These are phyloP conservation scores for Anoplolepis gracilipes DNA, from an alignment of 1,140 invertebrate genomes.

Conservation along the genomic window DNA sequence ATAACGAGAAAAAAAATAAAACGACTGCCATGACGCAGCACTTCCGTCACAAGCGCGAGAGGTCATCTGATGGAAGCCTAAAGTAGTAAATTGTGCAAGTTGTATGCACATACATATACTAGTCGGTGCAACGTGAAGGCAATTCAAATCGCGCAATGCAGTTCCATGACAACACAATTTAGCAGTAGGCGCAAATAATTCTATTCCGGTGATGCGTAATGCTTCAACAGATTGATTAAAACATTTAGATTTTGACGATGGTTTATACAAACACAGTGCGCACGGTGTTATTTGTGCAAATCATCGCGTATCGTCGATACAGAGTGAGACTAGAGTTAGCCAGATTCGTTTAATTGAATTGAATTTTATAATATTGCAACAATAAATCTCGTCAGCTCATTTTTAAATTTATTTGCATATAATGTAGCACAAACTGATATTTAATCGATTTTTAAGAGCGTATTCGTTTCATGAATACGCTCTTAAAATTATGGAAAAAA, in stretches of 20 bases:
- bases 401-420: too few species aligned
- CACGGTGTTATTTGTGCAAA: too few species aligned
- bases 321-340: too few species aligned
- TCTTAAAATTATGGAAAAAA: not conserved
- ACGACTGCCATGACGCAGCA: not conserved
- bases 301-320: too few species aligned
- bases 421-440: not conserved
- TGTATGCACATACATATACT: not conserved
- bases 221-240: slow-evolving; percentile 44
- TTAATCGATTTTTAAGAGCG: not conserved
- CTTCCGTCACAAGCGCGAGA: slow-evolving; percentile 62
- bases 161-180: slow-evolving; percentile 65
- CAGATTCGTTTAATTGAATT: not conserved
- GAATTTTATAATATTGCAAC: not conserved
- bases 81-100: slow-evolving; percentile 69
- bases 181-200: slow-evolving; percentile 69
- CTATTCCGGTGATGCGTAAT: slow-evolving; percentile 63
- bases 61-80: slow-evolving; percentile 66
- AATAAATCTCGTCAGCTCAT: too few species aligned
- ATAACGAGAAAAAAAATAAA: slow-evolving; percentile 8
- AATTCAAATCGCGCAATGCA: slow-evolving; percentile 69
- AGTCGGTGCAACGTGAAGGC: slow-evolving; percentile 41
- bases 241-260: not conserved
- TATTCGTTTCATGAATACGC: too few species aligned
- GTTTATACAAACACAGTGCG: not conserved